A percentile compares a stretch with the other conserved stretches of the same genome.
Evolutionary conservation across 2,113 vertebrate genomes (phyloP).

Genomic region (Arenaria interpres): DNA sequence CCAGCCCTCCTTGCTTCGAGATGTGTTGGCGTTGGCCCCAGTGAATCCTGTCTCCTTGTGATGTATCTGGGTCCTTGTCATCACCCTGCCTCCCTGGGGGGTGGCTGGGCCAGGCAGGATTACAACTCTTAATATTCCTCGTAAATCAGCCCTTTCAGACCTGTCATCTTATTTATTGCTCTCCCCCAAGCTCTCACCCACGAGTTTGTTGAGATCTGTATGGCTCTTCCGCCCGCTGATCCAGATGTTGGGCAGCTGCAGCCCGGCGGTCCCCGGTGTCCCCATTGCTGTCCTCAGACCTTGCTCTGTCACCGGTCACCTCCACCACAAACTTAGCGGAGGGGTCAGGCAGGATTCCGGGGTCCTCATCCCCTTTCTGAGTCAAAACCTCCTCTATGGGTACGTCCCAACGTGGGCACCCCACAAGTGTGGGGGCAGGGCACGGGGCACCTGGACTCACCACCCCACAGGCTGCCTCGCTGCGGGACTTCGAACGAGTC

Average conservation of each 20-base stretch:
- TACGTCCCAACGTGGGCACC: fast-evolving
- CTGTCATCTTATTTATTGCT: constrained; percentile 44
- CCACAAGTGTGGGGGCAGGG: not conserved
- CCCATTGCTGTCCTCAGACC: fast-evolving
- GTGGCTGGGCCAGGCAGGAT: constrained; percentile 17
- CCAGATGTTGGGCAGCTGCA: constrained; percentile 54
- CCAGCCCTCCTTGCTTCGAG: not conserved
- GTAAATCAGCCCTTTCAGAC: constrained; percentile 45
- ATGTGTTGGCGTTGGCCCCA: not conserved
- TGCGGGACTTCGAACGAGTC: not conserved
- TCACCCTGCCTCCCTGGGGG: not conserved
- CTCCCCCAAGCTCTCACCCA: not conserved
- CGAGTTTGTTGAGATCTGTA: not conserved
- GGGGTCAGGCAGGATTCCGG: not conserved
- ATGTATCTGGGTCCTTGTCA: constrained; percentile 10
- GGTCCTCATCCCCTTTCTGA: not conserved
- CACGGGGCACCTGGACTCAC: not conserved
- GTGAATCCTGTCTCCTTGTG: not conserved
- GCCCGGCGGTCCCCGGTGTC: fast-evolving
- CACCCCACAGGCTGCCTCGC: fast-evolving
- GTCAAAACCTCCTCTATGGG: not conserved
- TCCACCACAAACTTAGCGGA: not conserved
- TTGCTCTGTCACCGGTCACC: fast-evolving
- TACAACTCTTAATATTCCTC: constrained; percentile 36
- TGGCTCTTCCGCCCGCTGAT: constrained; percentile 3